Conservation (phyloP, 2,888 invertebrate species). For the Brachynemurus nebulosus region DNA sequence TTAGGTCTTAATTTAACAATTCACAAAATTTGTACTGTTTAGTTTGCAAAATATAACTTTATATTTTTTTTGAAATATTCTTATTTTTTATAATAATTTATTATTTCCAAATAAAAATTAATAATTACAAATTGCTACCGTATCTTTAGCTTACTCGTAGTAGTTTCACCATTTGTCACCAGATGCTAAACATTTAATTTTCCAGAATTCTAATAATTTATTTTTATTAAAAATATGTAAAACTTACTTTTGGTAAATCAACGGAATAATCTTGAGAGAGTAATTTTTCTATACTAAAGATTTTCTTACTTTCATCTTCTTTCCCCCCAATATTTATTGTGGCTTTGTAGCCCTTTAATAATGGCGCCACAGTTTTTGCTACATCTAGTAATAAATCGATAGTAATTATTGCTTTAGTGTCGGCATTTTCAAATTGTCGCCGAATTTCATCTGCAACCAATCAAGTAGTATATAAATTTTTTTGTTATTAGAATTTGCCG, state of each 20-base stretch:
- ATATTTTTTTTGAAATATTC: conserved; percentile 12
- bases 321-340: conserved; percentile 51
- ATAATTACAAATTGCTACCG: no score
- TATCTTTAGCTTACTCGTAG: no score
- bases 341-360: conserved; percentile 41
- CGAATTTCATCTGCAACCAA: conserved; percentile 42
- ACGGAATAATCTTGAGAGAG: conserved; percentile 27
- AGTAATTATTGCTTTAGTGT: conserved; percentile 48
- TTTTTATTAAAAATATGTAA: no score
- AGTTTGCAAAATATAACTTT: conserved; percentile 2
- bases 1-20: no score
- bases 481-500: background rate
- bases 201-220: no score
- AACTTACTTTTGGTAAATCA: conserved; percentile 31
- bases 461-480: background rate
- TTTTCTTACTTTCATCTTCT: conserved; percentile 32
- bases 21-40: no score
- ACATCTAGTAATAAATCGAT: conserved; percentile 47
- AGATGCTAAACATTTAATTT: no score
- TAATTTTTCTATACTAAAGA: conserved; percentile 29
- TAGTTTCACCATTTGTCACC: no score
- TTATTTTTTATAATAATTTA: background rate
- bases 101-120: no score
- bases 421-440: conserved; percentile 47
- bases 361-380: conserved; percentile 38